Evolutionary conservation across 2,888 invertebrate genomes (phyloP), one percentile per base, ranked within the genome.

Genomic region (Colostygia pectinataria): DNA sequence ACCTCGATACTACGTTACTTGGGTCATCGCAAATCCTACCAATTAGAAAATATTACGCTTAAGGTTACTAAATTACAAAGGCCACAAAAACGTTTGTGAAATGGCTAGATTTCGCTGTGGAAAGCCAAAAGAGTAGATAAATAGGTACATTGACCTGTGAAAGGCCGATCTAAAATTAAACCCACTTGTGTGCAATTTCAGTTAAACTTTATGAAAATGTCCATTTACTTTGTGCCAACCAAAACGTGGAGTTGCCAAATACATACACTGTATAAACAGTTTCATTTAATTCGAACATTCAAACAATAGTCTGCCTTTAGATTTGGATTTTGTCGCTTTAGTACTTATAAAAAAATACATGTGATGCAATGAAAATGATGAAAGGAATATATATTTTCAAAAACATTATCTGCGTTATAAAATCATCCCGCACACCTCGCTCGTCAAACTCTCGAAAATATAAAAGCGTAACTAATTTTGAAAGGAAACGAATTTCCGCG

Each of bases 131-230:
- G 12, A 1, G 7, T 9, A n/a, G 8, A n/a, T n/a, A 15, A 10
- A 14, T 23, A 32, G 25, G 23, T 8, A 47, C 65, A 57, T 61
- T 71, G 57, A 55, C 34, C 65, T 57, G 56, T 61, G 63, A 66
- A 61, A 61, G 62, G 60, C 55, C 63, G 66, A 71, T 72, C 58
- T 72, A 71, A 74, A 76, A 75, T 49, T 73, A 75, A 77, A 76
- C 74, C 64, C 66, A 66, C 68, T 68, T 66, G 65, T 53, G 47
- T 44, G 40, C 40, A 40, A 44, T 41, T 53, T 29, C 54, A 48
- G 55, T 51, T 61, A 39, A 49, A 44, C 57, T 58, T 15, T 41
- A 32, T 59, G 56, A 49, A 55, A 63, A 55, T 55, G 52, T 57
- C 43, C 53, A 55, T 51, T 49, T 49, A 49, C 43, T 49, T 36